Evolutionary conservation across 2,888 invertebrate species (phyloP).

Genomic region (Megaustenia siamemsis): DNA sequence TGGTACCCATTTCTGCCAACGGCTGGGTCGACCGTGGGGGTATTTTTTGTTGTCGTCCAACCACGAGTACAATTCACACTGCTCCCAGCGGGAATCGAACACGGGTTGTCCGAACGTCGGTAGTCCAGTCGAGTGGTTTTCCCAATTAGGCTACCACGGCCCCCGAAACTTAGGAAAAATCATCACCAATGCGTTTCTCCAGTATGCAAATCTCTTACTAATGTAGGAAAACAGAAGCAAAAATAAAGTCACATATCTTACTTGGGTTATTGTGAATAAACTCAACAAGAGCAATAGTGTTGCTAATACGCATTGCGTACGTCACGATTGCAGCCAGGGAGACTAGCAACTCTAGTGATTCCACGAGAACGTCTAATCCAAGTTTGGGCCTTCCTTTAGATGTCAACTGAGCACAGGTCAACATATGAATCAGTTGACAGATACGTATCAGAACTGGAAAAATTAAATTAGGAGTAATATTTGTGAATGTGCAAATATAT

Average conservation of each 20-base stretch:
- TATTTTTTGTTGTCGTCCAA: too few species aligned
- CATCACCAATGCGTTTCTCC: too few species aligned
- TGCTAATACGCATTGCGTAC: constrained; percentile 58
- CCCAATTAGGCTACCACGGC: too few species aligned
- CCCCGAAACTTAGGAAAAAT: too few species aligned
- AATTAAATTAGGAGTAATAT: not conserved
- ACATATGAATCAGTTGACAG: not conserved
- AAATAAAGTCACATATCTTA: constrained; percentile 20
- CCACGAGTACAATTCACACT: too few species aligned
- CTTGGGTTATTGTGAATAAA: constrained; percentile 57
- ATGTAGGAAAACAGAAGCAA: too few species aligned
- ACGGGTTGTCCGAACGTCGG: too few species aligned
- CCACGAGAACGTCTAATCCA: not conserved
- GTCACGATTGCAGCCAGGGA: constrained; percentile 48
- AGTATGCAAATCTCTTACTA: too few species aligned
- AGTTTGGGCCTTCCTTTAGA: not conserved
- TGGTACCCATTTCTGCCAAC: too few species aligned
- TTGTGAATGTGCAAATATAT: not conserved
- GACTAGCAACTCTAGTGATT: constrained; percentile 53
- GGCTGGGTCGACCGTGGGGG: too few species aligned
- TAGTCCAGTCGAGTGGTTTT: too few species aligned
- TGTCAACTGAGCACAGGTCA: not conserved
- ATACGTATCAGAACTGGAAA: constrained; percentile 35
- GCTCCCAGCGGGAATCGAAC: too few species aligned
- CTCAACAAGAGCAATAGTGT: constrained; percentile 58